Conservation (phyloP, 1,140 invertebrate genomes). For the Drosophila obscura region DNA sequence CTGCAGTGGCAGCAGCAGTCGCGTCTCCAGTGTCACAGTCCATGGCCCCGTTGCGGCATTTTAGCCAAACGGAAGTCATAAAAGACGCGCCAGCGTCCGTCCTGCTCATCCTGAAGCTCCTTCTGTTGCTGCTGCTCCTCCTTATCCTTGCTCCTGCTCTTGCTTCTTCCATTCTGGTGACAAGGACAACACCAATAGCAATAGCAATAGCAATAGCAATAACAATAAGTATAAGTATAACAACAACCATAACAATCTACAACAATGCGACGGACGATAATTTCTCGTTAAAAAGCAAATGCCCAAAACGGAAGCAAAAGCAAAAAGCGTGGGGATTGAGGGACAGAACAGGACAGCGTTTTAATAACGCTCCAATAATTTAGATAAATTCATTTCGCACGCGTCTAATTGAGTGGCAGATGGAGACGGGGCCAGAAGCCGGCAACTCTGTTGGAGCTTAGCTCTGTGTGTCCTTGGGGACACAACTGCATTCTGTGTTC, state of each 20-base stretch:
- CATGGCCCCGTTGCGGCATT: conserved; percentile 63
- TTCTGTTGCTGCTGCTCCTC: conserved; percentile 4
- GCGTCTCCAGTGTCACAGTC: conserved; percentile 7
- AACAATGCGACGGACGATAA: conserved; percentile 68
- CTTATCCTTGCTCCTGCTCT: background rate
- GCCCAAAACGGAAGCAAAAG: conserved; percentile 43
- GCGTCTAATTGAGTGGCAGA: conserved; percentile 68
- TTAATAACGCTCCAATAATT: conserved; percentile 70
- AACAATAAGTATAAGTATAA: conserved; percentile 53
- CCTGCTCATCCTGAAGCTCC: conserved; percentile 31
- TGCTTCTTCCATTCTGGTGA: conserved; percentile 23
- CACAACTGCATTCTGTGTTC: conserved; percentile 23
- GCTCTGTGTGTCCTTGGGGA: too few relatives aligned
- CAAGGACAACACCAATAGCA: conserved; percentile 45
- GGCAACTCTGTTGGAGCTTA: too few relatives aligned
- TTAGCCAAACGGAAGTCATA: conserved; percentile 79
- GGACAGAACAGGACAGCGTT: conserved; percentile 24
- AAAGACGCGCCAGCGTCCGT: conserved; percentile 64
- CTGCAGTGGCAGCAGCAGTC: conserved; percentile 22
- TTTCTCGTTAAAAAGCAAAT: conserved; percentile 72
- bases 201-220: conserved; percentile 57
- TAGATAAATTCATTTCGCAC: conserved; percentile 76
- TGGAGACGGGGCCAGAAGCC: background rate
- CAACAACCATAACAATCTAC: conserved; percentile 59
- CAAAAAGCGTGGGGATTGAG: conserved; percentile 58